Conservation (phyloP, 23 tunicate genomes). For the Botrylloides violaceus region DNA sequence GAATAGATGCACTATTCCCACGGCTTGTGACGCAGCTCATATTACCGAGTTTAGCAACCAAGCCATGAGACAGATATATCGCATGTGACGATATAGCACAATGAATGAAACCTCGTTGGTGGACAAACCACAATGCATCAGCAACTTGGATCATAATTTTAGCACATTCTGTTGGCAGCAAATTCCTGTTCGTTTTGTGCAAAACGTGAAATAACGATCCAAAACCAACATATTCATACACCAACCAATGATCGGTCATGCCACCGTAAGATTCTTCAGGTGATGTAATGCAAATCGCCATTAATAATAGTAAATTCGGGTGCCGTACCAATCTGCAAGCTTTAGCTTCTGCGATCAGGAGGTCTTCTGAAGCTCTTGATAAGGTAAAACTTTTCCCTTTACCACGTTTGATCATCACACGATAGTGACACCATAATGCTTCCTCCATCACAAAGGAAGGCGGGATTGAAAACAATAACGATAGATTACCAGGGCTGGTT, state of each 20-base stretch:
- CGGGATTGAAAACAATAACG: background rate
- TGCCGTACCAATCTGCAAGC: conserved; percentile 4
- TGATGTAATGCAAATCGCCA: conserved; percentile 21
- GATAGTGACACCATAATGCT: conserved; percentile 13
- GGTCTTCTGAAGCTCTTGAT: conserved; percentile 4
- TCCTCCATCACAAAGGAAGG: conserved; percentile 17
- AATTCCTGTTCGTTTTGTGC: conserved; percentile 24
- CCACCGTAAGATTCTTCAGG: conserved; percentile 4
- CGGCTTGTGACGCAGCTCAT: conserved; percentile 28
- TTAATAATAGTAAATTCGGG: conserved; percentile 13
- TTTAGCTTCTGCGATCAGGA: conserved; percentile 21
- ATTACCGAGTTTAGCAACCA: conserved; percentile 61
- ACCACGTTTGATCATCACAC: conserved; percentile 14
- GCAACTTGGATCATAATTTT: conserved; percentile 29
- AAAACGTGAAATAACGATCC: conserved; percentile 45
- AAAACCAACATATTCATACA: conserved; percentile 47
- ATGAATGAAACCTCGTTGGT: conserved; percentile 58
- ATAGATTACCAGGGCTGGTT: background rate
- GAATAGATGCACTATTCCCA: background rate
- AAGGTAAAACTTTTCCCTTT: background rate
- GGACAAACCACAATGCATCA: conserved; percentile 49
- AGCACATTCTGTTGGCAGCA: conserved; percentile 5
- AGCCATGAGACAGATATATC: conserved; percentile 23
- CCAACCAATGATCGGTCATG: conserved; percentile 30
- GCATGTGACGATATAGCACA: conserved; percentile 65